Percentiles rank a stretch among this genome's conserved stretches.
Evolutionary conservation across 64 coral and sea anemone species (phyloP).

Genomic region (Porites lutea): DNA sequence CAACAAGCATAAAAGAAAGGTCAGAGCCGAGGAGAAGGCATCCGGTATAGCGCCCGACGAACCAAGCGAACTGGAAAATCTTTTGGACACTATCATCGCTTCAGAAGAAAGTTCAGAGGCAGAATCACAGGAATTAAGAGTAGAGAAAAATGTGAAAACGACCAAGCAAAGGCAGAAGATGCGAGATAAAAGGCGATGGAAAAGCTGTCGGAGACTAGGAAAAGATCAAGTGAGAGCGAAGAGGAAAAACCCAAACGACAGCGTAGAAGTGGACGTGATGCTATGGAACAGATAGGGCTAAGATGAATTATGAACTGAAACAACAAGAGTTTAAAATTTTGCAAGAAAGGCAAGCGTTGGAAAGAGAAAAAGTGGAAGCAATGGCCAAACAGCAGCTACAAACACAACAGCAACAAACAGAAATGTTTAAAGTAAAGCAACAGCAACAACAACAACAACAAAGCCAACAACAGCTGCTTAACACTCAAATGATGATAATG

Average conservation of each 20-base stretch:
- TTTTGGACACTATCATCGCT: slow-evolving; percentile 39
- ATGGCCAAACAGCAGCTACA: background rate
- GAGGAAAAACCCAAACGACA: slow-evolving; percentile 18
- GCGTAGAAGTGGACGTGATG: slow-evolving; percentile 25
- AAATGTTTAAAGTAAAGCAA: too few species aligned
- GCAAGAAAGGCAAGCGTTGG: background rate
- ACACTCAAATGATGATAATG: too few species aligned
- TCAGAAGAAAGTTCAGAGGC: slow-evolving; percentile 37
- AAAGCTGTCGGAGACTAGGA: slow-evolving; percentile 35
- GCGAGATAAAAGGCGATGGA: slow-evolving; percentile 30
- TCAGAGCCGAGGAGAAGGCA: slow-evolving; percentile 45
- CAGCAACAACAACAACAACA: too few species aligned
- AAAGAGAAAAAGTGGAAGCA: background rate
- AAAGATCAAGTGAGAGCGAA: background rate
- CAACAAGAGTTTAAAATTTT: background rate
- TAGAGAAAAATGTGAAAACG: slow-evolving; percentile 28
- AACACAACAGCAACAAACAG: too few species aligned
- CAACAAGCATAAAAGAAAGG: slow-evolving; percentile 35
- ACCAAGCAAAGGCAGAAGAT: slow-evolving; percentile 32
- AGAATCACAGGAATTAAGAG: background rate
- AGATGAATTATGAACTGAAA: background rate
- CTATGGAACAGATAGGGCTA: slow-evolving; percentile 11
- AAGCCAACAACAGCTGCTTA: too few species aligned
- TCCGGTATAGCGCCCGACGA: slow-evolving; percentile 47
- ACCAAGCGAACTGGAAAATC: slow-evolving; percentile 21